Conservation (phyloP, 2,113 vertebrate species). For the Pluvianellus socialis region DNA sequence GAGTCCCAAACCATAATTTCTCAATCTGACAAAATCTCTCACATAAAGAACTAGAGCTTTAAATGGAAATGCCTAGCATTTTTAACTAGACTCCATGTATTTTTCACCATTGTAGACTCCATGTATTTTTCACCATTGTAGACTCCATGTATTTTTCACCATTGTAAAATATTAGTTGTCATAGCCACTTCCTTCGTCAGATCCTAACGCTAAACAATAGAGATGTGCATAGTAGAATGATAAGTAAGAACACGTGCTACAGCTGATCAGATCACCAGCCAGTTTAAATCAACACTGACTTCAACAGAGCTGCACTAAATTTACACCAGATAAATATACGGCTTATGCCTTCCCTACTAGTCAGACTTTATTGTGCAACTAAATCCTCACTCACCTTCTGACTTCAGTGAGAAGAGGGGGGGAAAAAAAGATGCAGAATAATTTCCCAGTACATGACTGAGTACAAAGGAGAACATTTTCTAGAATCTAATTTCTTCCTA, state of each 20-base stretch:
- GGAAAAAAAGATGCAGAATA: neutral
- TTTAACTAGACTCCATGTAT: neutral
- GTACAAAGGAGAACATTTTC: neutral
- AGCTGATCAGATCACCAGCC: neutral
- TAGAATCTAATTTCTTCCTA: too few relatives aligned
- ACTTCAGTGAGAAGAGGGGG: neutral
- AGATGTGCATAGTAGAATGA: neutral
- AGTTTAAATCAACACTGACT: neutral
- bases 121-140: neutral
- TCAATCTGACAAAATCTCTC: neutral
- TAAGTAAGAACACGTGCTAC: neutral
- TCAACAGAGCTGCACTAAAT: neutral
- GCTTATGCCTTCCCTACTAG: neutral
- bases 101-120: neutral
- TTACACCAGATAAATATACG: neutral
- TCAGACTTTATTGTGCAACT: neutral
- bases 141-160: neutral
- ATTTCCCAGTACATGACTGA: neutral
- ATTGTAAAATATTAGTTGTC: neutral
- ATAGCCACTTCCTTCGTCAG: neutral
- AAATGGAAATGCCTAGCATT: neutral
- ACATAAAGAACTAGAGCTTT: neutral
- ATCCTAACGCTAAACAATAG: neutral
- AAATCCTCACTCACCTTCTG: neutral
- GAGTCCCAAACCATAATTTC: neutral